These are phyloP conservation scores for Folsomia manolachei DNA, from an alignment of 2,888 invertebrate genomes.

Conservation along the genomic window DNA sequence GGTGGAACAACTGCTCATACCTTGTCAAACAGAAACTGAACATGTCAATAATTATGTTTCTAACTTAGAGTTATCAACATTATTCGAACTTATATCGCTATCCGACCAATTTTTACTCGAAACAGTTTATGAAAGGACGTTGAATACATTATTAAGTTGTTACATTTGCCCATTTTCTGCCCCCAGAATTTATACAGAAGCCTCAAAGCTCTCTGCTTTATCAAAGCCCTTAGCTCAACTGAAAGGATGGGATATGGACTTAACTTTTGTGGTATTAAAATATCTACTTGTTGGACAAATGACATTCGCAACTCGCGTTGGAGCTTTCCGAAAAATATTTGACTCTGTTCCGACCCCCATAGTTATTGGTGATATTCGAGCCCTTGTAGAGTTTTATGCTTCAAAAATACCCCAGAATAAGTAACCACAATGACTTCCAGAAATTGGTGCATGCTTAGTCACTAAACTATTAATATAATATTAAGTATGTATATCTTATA, in stretches of 20 bases:
- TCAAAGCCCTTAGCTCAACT: constrained; percentile 25
- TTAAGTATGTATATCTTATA: background rate
- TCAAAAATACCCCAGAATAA: constrained; percentile 15
- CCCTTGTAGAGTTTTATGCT: constrained; percentile 33
- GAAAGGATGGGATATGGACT: constrained; percentile 21
- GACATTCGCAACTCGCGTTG: constrained; percentile 29
- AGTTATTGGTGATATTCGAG: constrained; percentile 35
- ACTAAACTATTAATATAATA: background rate
- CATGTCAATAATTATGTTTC: background rate
- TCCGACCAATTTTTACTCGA: constrained; percentile 37
- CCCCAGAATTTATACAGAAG: constrained; percentile 36
- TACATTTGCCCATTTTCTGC: constrained; percentile 42
- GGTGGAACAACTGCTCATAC: constrained; percentile 28
- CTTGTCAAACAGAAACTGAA: background rate
- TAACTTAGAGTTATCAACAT: constrained; percentile 28
- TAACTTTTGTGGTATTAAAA: constrained; percentile 30
- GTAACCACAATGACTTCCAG: background rate
- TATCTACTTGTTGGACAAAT: constrained; percentile 35
- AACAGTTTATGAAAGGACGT: constrained; percentile 30
- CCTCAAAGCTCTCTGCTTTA: constrained; percentile 28
- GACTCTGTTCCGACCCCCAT: constrained; percentile 30
- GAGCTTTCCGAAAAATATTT: constrained; percentile 39
- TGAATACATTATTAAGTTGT: constrained; percentile 33
- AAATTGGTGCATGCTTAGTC: background rate
- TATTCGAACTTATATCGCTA: constrained; percentile 35